Percentiles rank a stretch among this genome's conserved stretches.
Conservation (phyloP, 2,113 vertebrate genomes). For the Mionectes macconnelli region DNA sequence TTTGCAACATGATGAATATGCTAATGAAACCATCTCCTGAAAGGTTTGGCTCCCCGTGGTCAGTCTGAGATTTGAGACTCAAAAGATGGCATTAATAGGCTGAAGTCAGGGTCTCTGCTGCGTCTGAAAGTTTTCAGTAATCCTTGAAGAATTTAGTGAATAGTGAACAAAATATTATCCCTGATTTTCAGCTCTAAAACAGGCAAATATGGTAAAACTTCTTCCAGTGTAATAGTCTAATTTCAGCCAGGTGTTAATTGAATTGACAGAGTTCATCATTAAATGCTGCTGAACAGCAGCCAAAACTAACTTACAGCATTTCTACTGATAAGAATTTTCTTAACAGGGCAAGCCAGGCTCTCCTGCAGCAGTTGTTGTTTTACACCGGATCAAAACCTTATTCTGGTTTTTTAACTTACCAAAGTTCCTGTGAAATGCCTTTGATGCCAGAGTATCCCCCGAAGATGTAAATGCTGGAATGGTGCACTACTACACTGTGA, state of each 20-base stretch:
- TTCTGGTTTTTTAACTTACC: conserved; percentile 68
- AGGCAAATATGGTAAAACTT: neutral
- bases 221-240: neutral
- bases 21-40: neutral
- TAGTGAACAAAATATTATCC: neutral
- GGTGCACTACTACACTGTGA: conserved; percentile 81
- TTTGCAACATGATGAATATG: neutral
- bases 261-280: neutral
- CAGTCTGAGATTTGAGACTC: neutral
- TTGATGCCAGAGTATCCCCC: conserved; percentile 84
- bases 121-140: neutral
- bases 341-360: neutral
- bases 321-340: neutral
- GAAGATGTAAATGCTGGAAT: conserved; percentile 80
- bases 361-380: neutral
- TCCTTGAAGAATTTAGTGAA: neutral
- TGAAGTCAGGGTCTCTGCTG: neutral
- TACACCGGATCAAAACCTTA: neutral
- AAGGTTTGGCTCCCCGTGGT: neutral
- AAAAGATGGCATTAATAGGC: neutral
- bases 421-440: conserved; percentile 84
- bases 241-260: neutral
- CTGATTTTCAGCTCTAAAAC: neutral
- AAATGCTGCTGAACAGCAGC: neutral
- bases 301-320: neutral